Base-by-base conservation (phyloP, 2,797 vertebrate species). In the Rousettus madagascariensis region DNA sequence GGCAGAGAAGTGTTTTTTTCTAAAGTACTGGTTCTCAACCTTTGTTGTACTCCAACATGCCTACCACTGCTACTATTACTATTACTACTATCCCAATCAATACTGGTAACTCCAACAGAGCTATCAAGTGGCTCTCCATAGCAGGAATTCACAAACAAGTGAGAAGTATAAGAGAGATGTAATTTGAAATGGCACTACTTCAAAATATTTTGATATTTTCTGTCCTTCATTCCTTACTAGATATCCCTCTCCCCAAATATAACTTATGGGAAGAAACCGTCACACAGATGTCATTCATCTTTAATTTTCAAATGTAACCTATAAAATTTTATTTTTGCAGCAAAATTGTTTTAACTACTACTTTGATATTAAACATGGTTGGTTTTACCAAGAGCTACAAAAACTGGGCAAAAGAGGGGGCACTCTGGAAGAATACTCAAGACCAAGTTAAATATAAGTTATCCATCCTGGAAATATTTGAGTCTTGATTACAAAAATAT, bases 381-480 rank as follows among this genome's bases (percentile, higher is more conserved):
- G 63, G 19, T 93, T 17, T 74, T 84, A 86, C 8, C 59, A 82
- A 80, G 80, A 94, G 80, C 68, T n/a, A 90, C 36, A 80, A 49
- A 83, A 63, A 77, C 6, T 85, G 20, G 38, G 26, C 20, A 90
- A 38, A 38, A 75, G 12, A 95, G 92, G 10, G 46, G 33, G 10
- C 12, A 82, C 86, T 75, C 13, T 63, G 19, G 55, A 92, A 96
- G 79, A 57, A 59, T 46, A 92, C 15, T 41, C 19, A 85, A 75
- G 75, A 92, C 38, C n/a, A 90, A 88, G 46, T 87, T 84, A 89
- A 89, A 59, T 86, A 30, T 41, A 85, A 80, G 75, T 93, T 71
- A 86, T 3, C 57, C n/a, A 79, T n/a, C 77, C 2, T 74, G 43
- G 63, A 88, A 36, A 20, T 38, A 91, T n/a, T 19, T 51, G 43